phyloP scores from a whole-genome alignment of 2,113 vertebrate species.

The Mastomys coucha region DNA sequence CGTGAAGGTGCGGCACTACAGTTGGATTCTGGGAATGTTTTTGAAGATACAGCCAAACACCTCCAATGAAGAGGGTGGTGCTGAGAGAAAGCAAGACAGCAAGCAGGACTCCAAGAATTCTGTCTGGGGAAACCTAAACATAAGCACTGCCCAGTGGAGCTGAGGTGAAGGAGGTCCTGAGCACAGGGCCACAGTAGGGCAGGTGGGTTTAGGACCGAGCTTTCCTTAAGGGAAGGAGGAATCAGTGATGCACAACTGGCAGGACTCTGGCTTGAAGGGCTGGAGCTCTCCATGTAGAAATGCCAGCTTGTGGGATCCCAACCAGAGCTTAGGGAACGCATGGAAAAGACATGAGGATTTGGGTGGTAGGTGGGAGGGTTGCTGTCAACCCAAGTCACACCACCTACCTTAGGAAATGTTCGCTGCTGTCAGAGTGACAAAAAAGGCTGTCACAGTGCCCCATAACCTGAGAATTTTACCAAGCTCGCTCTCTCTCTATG shows the following conservation, averaged over 20 bases:
- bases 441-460: background rate
- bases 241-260: background rate
- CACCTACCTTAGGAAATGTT: background rate
- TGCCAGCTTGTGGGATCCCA: background rate
- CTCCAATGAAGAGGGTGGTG: background rate
- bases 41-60: background rate
- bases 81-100: background rate
- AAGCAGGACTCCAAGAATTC: background rate
- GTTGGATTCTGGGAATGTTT: background rate
- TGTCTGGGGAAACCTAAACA: background rate
- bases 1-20: fast-evolving
- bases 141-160: background rate
- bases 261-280: background rate
- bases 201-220: fast-evolving
- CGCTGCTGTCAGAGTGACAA: background rate
- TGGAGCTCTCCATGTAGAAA: background rate
- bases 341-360: background rate
- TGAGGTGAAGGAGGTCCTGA: background rate
- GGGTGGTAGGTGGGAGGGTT: background rate
- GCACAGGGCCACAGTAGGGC: background rate
- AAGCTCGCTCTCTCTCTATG: too few species aligned
- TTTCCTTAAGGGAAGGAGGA: background rate
- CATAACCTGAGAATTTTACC: background rate
- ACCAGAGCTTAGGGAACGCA: background rate
- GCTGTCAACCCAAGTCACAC: background rate